Conservation (phyloP, 2,888 invertebrate genomes). For the Plagiodera versicolora region DNA sequence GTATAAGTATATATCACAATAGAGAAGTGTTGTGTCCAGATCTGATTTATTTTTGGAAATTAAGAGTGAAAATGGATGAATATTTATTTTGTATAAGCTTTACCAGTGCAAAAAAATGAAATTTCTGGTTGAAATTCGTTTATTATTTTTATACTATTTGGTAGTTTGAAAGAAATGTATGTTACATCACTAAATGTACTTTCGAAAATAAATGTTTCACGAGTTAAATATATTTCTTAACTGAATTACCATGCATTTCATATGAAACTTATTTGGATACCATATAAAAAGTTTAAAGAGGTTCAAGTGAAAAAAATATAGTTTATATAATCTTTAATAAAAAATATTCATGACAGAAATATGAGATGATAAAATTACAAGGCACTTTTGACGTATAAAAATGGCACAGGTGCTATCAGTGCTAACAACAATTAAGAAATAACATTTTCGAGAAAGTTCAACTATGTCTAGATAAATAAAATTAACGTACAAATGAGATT, state of each 20-base stretch:
- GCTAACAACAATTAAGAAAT: conserved; percentile 42
- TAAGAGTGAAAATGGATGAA: no score
- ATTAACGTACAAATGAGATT: conserved; percentile 43
- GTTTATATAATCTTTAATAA: conserved; percentile 44
- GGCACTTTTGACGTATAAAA: conserved; percentile 45
- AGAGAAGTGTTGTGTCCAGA: no score
- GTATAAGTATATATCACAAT: no score
- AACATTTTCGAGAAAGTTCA: conserved; percentile 24
- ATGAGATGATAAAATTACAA: conserved; percentile 44
- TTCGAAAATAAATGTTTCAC: not conserved
- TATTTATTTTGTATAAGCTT: no score
- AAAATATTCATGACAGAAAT: conserved; percentile 48
- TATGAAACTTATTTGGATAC: no score
- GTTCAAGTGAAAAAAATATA: not conserved
- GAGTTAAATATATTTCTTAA: no score
- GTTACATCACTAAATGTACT: not conserved
- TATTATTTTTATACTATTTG: not conserved
- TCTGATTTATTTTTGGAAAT: no score
- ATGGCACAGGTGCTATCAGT: conserved; percentile 50
- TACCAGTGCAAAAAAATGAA: no score
- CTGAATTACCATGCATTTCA: no score
- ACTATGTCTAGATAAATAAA: conserved; percentile 38
- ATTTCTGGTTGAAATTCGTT: not conserved
- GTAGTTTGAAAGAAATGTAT: not conserved
- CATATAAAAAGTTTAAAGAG: not conserved